Evolutionary conservation across 2,888 invertebrate species (phyloP).

Genomic region (Oithona nana): DNA sequence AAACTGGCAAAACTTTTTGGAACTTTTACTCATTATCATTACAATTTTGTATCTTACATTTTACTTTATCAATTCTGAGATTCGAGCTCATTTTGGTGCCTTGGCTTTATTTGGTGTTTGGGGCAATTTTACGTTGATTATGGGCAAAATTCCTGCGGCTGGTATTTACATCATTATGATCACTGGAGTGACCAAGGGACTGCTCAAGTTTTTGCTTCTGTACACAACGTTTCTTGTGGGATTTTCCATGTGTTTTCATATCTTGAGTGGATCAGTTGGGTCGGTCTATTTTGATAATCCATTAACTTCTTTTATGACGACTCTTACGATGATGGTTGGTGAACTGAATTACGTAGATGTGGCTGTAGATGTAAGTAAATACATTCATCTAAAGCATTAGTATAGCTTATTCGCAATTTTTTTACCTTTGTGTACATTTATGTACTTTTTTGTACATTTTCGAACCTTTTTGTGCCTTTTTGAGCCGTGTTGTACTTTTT

Average conservation of each 20-base stretch:
- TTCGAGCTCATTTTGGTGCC: slow-evolving; percentile 31
- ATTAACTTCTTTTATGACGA: slow-evolving; percentile 36
- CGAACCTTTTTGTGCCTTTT: no score
- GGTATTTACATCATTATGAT: slow-evolving; percentile 41
- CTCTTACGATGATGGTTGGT: slow-evolving; percentile 40
- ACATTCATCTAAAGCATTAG: no score
- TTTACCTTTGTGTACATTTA: no score
- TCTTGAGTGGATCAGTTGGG: slow-evolving; percentile 32
- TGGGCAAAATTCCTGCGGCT: slow-evolving; percentile 37
- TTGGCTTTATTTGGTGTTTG: slow-evolving; percentile 35
- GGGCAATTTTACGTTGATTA: slow-evolving; percentile 37
- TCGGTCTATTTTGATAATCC: slow-evolving; percentile 35
- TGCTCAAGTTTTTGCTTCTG: slow-evolving; percentile 33
- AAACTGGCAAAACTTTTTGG: slow-evolving; percentile 38
- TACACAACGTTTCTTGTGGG: slow-evolving; percentile 35
- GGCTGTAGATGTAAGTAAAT: slow-evolving; percentile 29
- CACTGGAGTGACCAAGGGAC: slow-evolving; percentile 37
- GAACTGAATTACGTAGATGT: slow-evolving; percentile 36
- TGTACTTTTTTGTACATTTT: no score
- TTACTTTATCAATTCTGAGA: slow-evolving; percentile 25
- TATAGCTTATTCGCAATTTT: no score
- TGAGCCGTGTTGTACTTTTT: no score
- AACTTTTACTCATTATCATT: slow-evolving; percentile 33
- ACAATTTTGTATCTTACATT: slow-evolving; percentile 30
- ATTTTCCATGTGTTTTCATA: slow-evolving; percentile 37